Evolutionary conservation across 2,888 invertebrate genomes (phyloP), one percentile per base, ranked within the genome.

Genomic region (Pseudococcus viburni): DNA sequence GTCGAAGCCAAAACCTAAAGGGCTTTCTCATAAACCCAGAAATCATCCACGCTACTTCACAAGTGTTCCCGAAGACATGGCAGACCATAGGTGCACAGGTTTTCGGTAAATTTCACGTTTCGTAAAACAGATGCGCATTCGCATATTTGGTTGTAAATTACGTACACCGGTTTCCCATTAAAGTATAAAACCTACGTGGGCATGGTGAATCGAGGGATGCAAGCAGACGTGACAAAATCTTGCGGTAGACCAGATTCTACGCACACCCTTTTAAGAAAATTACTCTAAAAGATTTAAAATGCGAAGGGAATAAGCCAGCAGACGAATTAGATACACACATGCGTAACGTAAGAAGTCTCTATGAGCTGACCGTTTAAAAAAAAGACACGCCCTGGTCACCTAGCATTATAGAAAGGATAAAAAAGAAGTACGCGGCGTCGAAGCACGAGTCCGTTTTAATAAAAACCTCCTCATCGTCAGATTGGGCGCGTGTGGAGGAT

Each of bases 371-470:
- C 73, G 73, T 73, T 33, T 17, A 17, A 12, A 33, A 15, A 33
- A 33, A 46, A 83, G 46, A 83, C 80, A 83, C 80, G 80, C 80
- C 80, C 46, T 83, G 80, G 80, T 83, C 80, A 83, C 42, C 77
- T 42, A 68, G 12, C 1, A 4, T 22, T 68, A 68, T 17, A 12
- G 2, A 26, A 17, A 26, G 15, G 68, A 73, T 33, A 33, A 33
- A 73, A 6, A 73, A 5, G 6, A 46, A 46, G 0, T 15, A 46
- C n/a, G 19, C 42, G n/a, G 19, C 80, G 46, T 46, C 17, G 42
- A 83, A 42, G 80, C 80, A 83, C 80, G 80, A 83, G 80, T 83
- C 80, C 17, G 80, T 83, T 83, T 83, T 83, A 83, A 83, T 83
- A 83, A 83, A 83, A 83, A 83, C 42, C 39, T 46, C 39, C 19